A percentile compares a stretch with the other conserved stretches of the same genome.
phyloP scores from a whole-genome alignment of 2,888 invertebrate genomes.

The Neria commutata region DNA sequence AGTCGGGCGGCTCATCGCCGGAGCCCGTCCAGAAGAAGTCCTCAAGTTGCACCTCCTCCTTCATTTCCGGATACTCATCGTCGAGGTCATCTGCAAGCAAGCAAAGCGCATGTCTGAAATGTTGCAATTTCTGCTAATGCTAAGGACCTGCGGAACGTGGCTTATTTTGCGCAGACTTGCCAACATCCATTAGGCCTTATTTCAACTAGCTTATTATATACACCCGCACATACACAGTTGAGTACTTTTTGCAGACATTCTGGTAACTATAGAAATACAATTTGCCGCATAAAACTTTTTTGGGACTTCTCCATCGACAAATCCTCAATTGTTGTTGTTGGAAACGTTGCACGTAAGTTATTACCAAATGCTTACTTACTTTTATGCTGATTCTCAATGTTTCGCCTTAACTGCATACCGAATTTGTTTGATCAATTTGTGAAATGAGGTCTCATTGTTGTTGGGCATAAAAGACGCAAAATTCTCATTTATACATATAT shows the following conservation, averaged over 20 bases:
- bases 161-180: too few relatives aligned
- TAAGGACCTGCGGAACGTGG: too few relatives aligned
- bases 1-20: slow-evolving; percentile 76
- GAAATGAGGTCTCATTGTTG: slow-evolving; percentile 34
- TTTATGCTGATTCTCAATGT: slow-evolving; percentile 16
- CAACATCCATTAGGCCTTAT: too few relatives aligned
- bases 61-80: slow-evolving; percentile 52
- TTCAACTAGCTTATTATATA: slow-evolving; percentile 18
- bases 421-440: slow-evolving; percentile 55
- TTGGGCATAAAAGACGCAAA: background rate
- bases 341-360: background rate
- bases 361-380: background rate
- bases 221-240: too few relatives aligned
- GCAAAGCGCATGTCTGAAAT: too few relatives aligned
- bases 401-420: slow-evolving; percentile 12
- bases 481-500: too few relatives aligned
- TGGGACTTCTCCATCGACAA: slow-evolving; percentile 50
- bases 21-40: slow-evolving; percentile 92
- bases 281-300: slow-evolving; percentile 30
- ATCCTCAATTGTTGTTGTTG: slow-evolving; percentile 43
- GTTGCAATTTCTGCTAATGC: background rate
- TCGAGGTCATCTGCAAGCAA: slow-evolving; percentile 46
- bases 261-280: slow-evolving; percentile 47
- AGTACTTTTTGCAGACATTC: too few relatives aligned
- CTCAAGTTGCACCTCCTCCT: slow-evolving; percentile 66